A percentile compares a stretch with the other conserved stretches of the same genome.
phyloP scores from a whole-genome alignment of 2,888 invertebrate genomes.

The Tachina grossa region DNA sequence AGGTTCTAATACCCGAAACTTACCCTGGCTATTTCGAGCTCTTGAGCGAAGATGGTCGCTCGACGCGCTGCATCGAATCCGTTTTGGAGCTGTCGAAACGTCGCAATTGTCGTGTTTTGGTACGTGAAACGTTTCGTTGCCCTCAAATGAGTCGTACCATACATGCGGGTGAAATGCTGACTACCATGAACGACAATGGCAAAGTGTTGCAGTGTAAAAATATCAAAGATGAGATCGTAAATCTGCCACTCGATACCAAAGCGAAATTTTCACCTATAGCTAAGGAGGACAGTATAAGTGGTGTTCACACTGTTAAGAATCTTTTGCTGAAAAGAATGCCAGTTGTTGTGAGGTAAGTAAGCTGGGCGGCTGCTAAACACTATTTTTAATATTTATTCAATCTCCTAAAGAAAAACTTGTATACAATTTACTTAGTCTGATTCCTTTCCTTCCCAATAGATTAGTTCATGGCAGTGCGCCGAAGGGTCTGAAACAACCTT shows the following conservation, averaged over 20 bases:
- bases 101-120: slow-evolving; percentile 83
- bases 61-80: slow-evolving; percentile 94
- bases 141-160: slow-evolving; percentile 85
- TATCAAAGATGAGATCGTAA: slow-evolving; percentile 91
- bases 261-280: slow-evolving; percentile 96
- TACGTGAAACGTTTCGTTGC: slow-evolving; percentile 83
- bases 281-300: slow-evolving; percentile 96
- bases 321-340: slow-evolving; percentile 95
- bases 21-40: slow-evolving; percentile 97
- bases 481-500: slow-evolving; percentile 91
- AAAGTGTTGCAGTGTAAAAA: slow-evolving; percentile 94
- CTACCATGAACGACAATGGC: slow-evolving; percentile 89
- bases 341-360: slow-evolving; percentile 89
- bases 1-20: slow-evolving; percentile 94
- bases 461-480: slow-evolving; percentile 95
- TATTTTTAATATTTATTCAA: neutral
- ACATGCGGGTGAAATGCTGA: slow-evolving; percentile 92
- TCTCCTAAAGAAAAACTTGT: neutral
- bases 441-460: slow-evolving; percentile 73
- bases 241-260: slow-evolving; percentile 92
- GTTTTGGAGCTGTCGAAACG: slow-evolving; percentile 92
- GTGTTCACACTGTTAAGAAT: slow-evolving; percentile 95
- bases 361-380: neutral
- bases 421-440: neutral
- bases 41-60: slow-evolving; percentile 95